phyloP scores from a whole-genome alignment of 2,888 invertebrate genomes.

The Plagiodera versicolora region DNA sequence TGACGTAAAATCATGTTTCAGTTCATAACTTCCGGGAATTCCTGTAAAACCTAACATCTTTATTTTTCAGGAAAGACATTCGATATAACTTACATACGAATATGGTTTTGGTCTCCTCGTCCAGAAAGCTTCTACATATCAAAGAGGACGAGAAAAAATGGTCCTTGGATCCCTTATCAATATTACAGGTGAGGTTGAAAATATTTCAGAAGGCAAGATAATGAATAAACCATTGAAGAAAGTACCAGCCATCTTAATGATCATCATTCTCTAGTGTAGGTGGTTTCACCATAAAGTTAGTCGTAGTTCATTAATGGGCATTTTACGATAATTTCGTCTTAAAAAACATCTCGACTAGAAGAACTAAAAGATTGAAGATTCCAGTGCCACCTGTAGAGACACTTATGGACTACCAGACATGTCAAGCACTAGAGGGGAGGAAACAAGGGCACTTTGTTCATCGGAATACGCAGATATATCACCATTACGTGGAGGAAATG shows the following conservation, averaged over 20 bases:
- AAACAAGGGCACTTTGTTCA: conserved; percentile 93
- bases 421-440: conserved; percentile 71
- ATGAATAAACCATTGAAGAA: no score
- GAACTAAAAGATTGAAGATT: conserved; percentile 11
- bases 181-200: conserved; percentile 71
- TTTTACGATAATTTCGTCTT: no score
- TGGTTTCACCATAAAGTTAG: no score
- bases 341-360: no score
- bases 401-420: conserved; percentile 83
- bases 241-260: no score
- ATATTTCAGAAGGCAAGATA: no score
- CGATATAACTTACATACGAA: conserved; percentile 94
- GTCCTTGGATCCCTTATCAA: conserved; percentile 87
- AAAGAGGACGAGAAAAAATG: conserved; percentile 77
- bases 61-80: conserved; percentile 82
- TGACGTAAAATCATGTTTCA: no score
- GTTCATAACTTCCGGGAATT: no score
- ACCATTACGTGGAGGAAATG: conserved; percentile 92
- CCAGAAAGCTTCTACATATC: conserved; percentile 98
- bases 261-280: no score
- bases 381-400: conserved; percentile 86
- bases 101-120: conserved; percentile 92
- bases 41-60: no score
- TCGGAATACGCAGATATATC: conserved; percentile 98
- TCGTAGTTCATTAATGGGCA: no score